These are phyloP conservation scores for Zele albiditarsus DNA, from an alignment of 2,888 invertebrate species.

Conservation along the genomic window DNA sequence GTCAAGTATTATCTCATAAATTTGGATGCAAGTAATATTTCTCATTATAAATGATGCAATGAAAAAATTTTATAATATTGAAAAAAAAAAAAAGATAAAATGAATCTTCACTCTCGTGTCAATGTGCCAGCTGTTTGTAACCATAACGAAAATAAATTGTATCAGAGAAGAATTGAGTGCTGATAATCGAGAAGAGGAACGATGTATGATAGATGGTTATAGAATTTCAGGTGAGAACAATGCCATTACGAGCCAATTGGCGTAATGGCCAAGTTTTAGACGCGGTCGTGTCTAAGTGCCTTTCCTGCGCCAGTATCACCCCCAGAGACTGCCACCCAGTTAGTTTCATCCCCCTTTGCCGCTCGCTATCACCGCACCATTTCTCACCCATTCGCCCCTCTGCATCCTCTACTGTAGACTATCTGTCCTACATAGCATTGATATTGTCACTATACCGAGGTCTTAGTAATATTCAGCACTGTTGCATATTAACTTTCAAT, in stretches of 20 bases:
- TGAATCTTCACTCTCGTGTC: conserved; percentile 15
- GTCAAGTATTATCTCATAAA: too few relatives aligned
- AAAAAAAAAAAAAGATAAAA: conserved; percentile 25
- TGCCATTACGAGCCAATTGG: conserved; percentile 56
- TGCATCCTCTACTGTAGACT: too few relatives aligned
- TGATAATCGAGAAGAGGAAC: conserved; percentile 7
- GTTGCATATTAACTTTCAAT: conserved; percentile 11
- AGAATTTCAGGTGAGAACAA: conserved; percentile 59
- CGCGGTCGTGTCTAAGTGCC: conserved; percentile 64
- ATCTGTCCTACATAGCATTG: conserved; percentile 39
- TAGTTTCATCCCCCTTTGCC: conserved; percentile 33
- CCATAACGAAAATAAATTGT: too few relatives aligned
- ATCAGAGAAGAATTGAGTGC: not conserved
- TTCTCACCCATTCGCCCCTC: too few relatives aligned
- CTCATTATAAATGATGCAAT: too few relatives aligned
- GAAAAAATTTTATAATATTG: too few relatives aligned
- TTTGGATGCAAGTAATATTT: too few relatives aligned
- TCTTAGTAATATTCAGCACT: not conserved
- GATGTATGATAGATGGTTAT: conserved; percentile 26
- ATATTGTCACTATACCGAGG: conserved; percentile 29
- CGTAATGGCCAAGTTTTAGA: conserved; percentile 68
- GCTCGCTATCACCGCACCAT: conserved; percentile 16
- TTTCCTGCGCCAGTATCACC: conserved; percentile 46
- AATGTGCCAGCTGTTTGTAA: too few relatives aligned
- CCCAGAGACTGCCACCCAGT: conserved; percentile 43